A percentile compares a stretch with the other conserved stretches of the same genome.
Evolutionary conservation across 2,797 vertebrate species (phyloP).

Genomic region (Mus minutoides): DNA sequence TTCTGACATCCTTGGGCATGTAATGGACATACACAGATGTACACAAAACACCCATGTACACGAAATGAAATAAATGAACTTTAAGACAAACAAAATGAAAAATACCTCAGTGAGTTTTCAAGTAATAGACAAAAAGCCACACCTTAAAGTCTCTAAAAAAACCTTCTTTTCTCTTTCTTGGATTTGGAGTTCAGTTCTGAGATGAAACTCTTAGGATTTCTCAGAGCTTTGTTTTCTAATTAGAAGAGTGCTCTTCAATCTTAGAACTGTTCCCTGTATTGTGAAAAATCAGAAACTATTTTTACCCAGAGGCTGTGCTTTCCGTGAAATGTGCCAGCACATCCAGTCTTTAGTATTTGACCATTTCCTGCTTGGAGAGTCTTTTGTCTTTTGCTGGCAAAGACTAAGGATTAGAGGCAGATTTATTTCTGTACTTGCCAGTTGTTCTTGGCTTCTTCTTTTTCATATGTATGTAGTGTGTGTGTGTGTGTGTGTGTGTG

Average conservation of each 20-base stretch:
- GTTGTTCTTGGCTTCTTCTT: constrained; percentile 8
- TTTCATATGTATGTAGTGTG: not conserved
- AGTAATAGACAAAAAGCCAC: not conserved
- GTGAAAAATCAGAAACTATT: constrained; percentile 45
- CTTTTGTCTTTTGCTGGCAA: constrained; percentile 41
- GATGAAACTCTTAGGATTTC: not conserved
- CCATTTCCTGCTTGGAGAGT: not conserved
- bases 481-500: not conserved
- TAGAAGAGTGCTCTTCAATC: not conserved
- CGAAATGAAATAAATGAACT: not conserved
- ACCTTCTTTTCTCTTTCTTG: not conserved
- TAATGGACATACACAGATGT: not conserved
- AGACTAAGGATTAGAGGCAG: constrained; percentile 19
- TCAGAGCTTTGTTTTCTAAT: not conserved
- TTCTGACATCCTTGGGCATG: not conserved
- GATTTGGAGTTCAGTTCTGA: constrained; percentile 8
- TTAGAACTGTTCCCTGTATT: not conserved
- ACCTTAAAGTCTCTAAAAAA: not conserved
- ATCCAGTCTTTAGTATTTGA: constrained; percentile 17
- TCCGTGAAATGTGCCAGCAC: not conserved
- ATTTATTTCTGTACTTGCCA: constrained; percentile 37
- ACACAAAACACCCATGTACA: not conserved
- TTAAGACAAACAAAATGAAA: not conserved
- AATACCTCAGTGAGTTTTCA: constrained; percentile 2
- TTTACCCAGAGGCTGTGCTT: constrained; percentile 28